phyloP scores from a whole-genome alignment of 2,113 vertebrate genomes.

The Orientallactaga bullata region DNA sequence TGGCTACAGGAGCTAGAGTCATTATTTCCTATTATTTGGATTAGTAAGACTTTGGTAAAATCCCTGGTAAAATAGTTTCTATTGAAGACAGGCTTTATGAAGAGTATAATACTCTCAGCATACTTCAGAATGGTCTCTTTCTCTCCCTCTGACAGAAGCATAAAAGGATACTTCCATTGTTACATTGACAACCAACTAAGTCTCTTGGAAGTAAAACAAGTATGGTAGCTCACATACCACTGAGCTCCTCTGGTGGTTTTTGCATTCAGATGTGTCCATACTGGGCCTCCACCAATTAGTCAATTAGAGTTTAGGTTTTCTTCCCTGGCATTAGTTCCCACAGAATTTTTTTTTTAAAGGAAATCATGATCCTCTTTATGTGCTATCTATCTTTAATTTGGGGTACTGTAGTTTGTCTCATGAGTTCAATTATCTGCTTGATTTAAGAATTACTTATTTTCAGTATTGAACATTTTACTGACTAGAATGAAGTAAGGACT shows the following conservation, averaged over 20 bases:
- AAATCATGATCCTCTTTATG: background rate
- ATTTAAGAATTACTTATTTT: background rate
- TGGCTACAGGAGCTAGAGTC: background rate
- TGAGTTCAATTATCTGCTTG: no score
- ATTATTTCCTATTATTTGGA: background rate
- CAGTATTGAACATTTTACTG: no score
- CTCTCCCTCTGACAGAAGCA: background rate
- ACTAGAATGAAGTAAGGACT: no score
- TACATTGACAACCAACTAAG: background rate
- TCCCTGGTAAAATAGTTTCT: background rate
- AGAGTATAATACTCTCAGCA: background rate
- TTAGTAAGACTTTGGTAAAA: background rate
- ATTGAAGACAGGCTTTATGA: background rate
- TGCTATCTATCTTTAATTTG: background rate
- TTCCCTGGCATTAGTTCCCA: background rate
- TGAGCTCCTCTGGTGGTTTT: background rate
- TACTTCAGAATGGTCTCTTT: background rate
- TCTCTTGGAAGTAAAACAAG: background rate
- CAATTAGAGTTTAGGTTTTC: background rate
- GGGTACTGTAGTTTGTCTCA: background rate
- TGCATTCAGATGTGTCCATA: background rate
- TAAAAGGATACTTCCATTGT: background rate
- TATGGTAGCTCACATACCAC: no score
- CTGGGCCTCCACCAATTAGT: background rate
- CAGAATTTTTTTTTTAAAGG: background rate